Conservation (phyloP, 1,140 invertebrate species). For the Caenorhabditis latens region DNA sequence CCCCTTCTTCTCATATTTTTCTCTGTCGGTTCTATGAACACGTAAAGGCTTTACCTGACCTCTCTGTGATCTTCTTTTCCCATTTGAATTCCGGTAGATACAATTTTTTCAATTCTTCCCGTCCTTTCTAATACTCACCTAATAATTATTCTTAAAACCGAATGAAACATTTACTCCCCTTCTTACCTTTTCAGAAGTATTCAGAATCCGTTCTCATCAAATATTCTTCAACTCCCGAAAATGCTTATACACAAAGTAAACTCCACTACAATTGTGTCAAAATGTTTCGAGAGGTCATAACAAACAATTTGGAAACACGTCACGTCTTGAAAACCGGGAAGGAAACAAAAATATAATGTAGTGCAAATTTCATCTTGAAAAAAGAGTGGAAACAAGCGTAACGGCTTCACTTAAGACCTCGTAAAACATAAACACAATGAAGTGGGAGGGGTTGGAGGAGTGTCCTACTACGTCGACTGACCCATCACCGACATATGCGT, state of each 20-base stretch:
- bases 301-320: constrained; percentile 20
- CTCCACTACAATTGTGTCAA: not conserved
- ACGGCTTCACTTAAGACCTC: constrained; percentile 54
- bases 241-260: not conserved
- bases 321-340: not conserved
- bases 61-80: constrained; percentile 40
- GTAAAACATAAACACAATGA: constrained; percentile 53
- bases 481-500: constrained; percentile 51
- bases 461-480: not conserved
- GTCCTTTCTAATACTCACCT: too few species aligned
- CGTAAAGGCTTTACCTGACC: constrained; percentile 44
- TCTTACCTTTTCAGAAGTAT: not conserved
- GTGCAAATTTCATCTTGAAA: constrained; percentile 37
- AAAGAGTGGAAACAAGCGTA: constrained; percentile 43
- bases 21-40: constrained; percentile 25
- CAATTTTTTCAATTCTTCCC: not conserved
- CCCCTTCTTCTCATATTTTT: not conserved
- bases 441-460: not conserved
- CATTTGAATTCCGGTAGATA: constrained; percentile 43
- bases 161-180: too few species aligned
- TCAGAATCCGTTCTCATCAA: too few species aligned
- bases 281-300: constrained; percentile 5
- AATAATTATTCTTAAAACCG: not conserved
- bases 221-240: not conserved
- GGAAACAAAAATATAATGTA: constrained; percentile 8